phyloP scores from a whole-genome alignment of 2,797 vertebrate genomes.

The Microctenopoma lineatum region DNA sequence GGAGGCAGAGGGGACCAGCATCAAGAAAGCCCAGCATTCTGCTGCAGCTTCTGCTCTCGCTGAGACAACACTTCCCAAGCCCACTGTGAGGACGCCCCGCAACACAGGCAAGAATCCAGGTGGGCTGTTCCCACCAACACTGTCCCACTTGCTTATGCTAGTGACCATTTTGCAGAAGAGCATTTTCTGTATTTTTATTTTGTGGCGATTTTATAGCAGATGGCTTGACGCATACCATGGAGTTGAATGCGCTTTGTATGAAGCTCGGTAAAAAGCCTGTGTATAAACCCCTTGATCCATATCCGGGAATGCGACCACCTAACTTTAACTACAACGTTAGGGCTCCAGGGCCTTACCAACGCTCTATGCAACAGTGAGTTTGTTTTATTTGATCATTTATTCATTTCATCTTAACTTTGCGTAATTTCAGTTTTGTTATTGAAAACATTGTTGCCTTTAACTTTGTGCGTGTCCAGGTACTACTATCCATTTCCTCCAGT shows the following conservation, averaged over 20 bases:
- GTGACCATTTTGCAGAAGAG: neutral
- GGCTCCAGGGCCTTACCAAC: constrained; percentile 83
- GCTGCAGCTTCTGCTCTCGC: constrained; percentile 91
- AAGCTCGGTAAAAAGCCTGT: constrained; percentile 96
- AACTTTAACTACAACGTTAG: constrained; percentile 94
- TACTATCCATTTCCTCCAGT: constrained; percentile 96
- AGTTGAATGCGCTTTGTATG: constrained; percentile 97
- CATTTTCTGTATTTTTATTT: neutral
- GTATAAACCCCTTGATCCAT: constrained; percentile 95
- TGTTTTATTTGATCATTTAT: neutral
- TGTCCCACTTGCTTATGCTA: neutral
- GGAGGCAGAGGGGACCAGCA: constrained; percentile 95
- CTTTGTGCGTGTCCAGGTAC: constrained; percentile 85
- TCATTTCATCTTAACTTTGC: neutral
- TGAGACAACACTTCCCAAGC: constrained; percentile 92
- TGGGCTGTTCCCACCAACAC: constrained; percentile 63
- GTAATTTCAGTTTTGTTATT: neutral
- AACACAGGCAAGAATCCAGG: constrained; percentile 92
- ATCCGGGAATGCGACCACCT: constrained; percentile 94
- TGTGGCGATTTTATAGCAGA: constrained; percentile 77
- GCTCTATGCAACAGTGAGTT: constrained; percentile 86
- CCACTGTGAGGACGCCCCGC: constrained; percentile 86
- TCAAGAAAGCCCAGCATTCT: constrained; percentile 96
- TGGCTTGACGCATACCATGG: constrained; percentile 93
- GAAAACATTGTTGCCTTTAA: neutral